Percentiles rank a stretch among this genome's conserved stretches.
These are phyloP conservation scores for Horisme vitalbata DNA, from an alignment of 2,888 invertebrate genomes.

Conservation along the genomic window DNA sequence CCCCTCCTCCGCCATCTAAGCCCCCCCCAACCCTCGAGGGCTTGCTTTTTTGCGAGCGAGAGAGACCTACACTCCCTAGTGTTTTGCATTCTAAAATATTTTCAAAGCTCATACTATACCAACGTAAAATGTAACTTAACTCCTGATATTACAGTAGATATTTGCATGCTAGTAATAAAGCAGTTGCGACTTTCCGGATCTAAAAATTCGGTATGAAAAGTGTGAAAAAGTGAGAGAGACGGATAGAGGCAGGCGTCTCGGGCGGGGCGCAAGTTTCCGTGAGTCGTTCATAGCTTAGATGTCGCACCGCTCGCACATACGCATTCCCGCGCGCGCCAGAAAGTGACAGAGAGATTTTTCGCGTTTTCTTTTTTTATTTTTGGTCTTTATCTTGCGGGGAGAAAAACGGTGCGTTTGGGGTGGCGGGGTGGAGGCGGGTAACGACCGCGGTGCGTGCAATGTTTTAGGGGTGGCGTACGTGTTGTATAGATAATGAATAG, in stretches of 20 bases:
- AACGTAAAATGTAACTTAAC: conserved; percentile 32
- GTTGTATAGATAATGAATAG: conserved; percentile 75
- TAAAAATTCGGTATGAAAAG: conserved; percentile 66
- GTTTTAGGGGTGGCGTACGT: conserved; percentile 66
- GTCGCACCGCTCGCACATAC: conserved; percentile 63
- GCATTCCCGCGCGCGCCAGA: conserved; percentile 43
- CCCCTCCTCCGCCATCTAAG: conserved; percentile 51
- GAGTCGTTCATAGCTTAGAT: conserved; percentile 80
- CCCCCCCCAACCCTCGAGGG: conserved; percentile 53
- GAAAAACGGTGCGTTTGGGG: conserved; percentile 75
- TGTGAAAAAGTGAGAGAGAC: conserved; percentile 83
- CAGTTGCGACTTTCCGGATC: conserved; percentile 39
- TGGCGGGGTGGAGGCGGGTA: conserved; percentile 49
- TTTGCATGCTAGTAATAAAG: conserved; percentile 17
- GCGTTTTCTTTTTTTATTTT: conserved; percentile 81
- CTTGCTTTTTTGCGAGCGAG: conserved; percentile 81
- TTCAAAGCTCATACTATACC: conserved; percentile 49
- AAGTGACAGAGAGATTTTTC: conserved; percentile 74
- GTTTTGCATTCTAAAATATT: conserved; percentile 81
- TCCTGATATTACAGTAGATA: conserved; percentile 5
- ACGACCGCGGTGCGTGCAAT: conserved; percentile 74
- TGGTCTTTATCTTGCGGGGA: conserved; percentile 79
- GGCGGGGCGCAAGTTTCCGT: conserved; percentile 82
- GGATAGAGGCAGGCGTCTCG: conserved; percentile 80
- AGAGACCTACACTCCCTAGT: conserved; percentile 76